phyloP scores from a whole-genome alignment of 2,113 vertebrate species.

The Sylvilagus bachmani region DNA sequence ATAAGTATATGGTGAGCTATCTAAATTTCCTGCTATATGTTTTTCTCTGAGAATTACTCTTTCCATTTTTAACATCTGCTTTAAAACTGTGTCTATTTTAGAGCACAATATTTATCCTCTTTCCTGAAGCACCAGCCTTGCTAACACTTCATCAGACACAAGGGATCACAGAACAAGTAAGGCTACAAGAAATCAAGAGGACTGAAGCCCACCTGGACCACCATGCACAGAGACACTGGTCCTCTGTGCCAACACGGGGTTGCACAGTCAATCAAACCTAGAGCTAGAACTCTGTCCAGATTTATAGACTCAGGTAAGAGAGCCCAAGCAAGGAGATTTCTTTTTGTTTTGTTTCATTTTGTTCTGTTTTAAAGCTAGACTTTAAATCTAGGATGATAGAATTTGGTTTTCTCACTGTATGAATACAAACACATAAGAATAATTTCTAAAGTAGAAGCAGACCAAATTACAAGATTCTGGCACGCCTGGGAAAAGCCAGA shows the following conservation, averaged over 20 bases:
- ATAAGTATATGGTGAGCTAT: neutral
- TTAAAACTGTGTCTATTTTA: constrained; percentile 11
- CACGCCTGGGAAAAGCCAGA: neutral
- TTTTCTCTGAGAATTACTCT: neutral
- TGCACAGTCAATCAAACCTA: neutral
- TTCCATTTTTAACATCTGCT: neutral
- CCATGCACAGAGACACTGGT: neutral
- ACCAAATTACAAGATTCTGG: neutral
- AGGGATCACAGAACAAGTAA: neutral
- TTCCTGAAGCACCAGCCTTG: neutral
- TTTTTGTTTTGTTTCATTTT: no score
- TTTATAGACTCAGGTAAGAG: neutral
- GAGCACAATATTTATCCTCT: neutral
- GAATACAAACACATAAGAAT: neutral
- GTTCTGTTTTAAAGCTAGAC: neutral
- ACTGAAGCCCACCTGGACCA: neutral
- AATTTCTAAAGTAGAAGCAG: neutral
- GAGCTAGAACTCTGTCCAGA: neutral
- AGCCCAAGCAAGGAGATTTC: neutral
- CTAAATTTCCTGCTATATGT: neutral
- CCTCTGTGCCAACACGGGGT: neutral
- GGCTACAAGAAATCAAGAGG: neutral
- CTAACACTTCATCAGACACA: neutral
- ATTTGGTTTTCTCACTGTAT: neutral
- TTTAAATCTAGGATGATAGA: neutral